Percentiles rank a stretch among this genome's conserved stretches.
phyloP scores from a whole-genome alignment of 2,113 vertebrate genomes.

The Eurystomus gularis region DNA sequence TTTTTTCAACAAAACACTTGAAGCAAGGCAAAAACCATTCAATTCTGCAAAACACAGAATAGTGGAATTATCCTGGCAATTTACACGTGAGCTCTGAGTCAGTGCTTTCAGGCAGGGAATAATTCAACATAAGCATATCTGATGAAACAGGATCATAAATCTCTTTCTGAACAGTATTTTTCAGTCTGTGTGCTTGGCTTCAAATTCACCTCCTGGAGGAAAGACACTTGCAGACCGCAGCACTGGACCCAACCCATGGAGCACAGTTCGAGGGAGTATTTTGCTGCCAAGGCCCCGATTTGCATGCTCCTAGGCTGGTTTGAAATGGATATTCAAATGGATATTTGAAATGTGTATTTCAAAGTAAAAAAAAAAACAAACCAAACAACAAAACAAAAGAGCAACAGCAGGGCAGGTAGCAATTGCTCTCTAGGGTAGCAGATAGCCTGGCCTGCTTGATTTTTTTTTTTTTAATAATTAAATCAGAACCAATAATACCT shows the following conservation, averaged over 20 bases:
- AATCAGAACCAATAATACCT: background rate
- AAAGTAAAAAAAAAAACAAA: rapidly evolving
- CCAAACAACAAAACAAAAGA: background rate
- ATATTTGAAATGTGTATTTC: background rate
- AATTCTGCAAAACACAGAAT: background rate
- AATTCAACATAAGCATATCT: slow-evolving; percentile 8
- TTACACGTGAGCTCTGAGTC: slow-evolving; percentile 45
- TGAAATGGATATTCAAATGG: background rate
- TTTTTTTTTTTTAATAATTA: too few species aligned
- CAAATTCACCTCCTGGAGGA: background rate
- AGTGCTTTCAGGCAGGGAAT: slow-evolving; percentile 21
- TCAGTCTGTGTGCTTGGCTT: background rate
- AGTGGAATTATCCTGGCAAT: slow-evolving; percentile 30
- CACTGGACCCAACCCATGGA: background rate
- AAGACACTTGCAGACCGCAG: background rate
- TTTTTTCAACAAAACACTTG: background rate
- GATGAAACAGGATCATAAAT: slow-evolving; percentile 40
- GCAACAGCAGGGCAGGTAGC: background rate
- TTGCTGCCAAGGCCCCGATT: background rate
- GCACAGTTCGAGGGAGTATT: background rate
- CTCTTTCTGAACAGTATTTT: background rate
- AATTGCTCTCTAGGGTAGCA: background rate
- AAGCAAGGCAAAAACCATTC: background rate
- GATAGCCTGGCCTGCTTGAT: background rate
- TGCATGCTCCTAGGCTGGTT: background rate